phyloP scores from a whole-genome alignment of 2,797 vertebrate species.

The Steatocranus sp. region DNA sequence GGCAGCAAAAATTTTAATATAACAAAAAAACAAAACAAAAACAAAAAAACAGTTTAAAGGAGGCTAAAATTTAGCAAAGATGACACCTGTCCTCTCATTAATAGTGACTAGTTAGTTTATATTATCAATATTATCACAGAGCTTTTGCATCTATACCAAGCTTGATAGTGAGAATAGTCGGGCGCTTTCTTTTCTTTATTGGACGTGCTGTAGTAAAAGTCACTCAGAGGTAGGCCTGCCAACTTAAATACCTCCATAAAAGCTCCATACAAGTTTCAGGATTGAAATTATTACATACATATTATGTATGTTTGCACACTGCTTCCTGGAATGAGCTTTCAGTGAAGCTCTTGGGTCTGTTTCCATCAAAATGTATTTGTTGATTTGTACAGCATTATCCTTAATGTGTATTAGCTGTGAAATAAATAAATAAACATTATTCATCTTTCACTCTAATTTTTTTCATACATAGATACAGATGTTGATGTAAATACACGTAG shows the following conservation, averaged over 20 bases:
- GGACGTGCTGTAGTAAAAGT: not conserved
- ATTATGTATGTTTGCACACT: not conserved
- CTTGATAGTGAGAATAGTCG: not conserved
- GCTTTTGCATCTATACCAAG: not conserved
- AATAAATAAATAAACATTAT: not conserved
- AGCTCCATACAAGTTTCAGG: not conserved
- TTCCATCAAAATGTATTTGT: not conserved
- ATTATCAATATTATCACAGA: not conserved
- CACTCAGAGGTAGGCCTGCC: not conserved
- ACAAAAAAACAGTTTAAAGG: not conserved
- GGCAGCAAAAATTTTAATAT: not conserved
- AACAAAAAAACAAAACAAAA: too few relatives aligned
- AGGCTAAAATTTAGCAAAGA: not conserved
- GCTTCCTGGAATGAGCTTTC: not conserved
- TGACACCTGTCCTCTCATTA: not conserved
- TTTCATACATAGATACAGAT: not conserved
- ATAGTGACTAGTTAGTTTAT: not conserved
- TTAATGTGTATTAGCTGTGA: not conserved
- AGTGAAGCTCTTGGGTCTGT: not conserved
- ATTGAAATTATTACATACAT: not conserved
- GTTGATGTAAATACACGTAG: not conserved
- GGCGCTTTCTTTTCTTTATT: not conserved
- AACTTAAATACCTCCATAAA: not conserved
- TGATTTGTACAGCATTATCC: constrained; percentile 14
- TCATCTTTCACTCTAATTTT: not conserved